Base-by-base conservation (phyloP, 2,113 vertebrate genomes). In the Mus musculus region DNA sequence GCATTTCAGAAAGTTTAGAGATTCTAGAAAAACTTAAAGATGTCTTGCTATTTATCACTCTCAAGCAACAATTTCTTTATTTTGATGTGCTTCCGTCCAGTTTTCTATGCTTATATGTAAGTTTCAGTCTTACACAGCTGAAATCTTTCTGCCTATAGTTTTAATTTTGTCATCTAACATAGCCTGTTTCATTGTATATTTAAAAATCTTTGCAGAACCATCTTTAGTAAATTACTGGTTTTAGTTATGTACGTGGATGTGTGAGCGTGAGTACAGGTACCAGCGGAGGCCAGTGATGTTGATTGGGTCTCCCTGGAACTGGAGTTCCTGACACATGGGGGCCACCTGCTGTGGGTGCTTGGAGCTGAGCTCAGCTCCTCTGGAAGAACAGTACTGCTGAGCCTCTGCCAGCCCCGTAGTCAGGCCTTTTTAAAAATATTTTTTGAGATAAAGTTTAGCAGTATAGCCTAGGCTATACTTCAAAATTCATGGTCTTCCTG, bases 161-260 rank as follows among this genome's bases (percentile, higher is more conserved):
- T 95, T 88, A 28, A 69, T 94, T 77, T 78, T 95, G 78, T 46
- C 26, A 78, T 39, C 88, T 92, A 86, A 86, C 13, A 30, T 61
- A 22, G 20, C 59, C n/a, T 91, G 46, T 90, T 88, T 9, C 77
- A n/a, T 81, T 85, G 24, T 28, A 30, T 52, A 46, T 22, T 82
- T 76, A 75, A 75, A 92, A 75, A 28, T 16, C 42, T 42, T 10
- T 71, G 13, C 56, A 71, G 67, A 72, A 7, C 28, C 54, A 75
- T 61, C n/a, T 89, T 73, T 73, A 52, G 69, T 12, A 52, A 52
- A 52, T 26, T 39, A 54, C 33, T 42, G 80, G 17, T 84, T 84
- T 42, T 42, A 84, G 16, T 84, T 65, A 30, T 30, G 24, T 11
- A 11, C 46, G 39, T 61, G 56, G 11, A 3, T 14, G 36, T 39